These are phyloP conservation scores for Aplidium turbinatum DNA, from an alignment of 23 tunicate genomes.

Conservation along the genomic window DNA sequence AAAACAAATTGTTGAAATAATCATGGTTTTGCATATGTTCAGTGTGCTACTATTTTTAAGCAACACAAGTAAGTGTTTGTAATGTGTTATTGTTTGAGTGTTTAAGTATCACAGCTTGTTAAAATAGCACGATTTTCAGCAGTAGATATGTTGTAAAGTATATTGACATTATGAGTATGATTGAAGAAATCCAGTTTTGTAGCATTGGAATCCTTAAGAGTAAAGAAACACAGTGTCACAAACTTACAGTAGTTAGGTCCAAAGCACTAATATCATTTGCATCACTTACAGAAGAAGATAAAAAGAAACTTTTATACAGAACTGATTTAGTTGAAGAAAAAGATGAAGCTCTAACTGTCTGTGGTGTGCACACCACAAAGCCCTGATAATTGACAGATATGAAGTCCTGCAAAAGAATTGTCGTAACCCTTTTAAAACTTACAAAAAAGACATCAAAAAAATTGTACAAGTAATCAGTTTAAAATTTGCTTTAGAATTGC, in stretches of 20 bases:
- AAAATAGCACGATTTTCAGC: no score
- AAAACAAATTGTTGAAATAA: no score
- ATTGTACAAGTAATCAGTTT: conserved; percentile 11
- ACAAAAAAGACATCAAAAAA: not conserved
- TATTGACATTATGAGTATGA: not conserved
- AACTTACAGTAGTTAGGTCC: not conserved
- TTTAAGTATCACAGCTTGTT: no score
- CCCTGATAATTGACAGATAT: conserved; percentile 4
- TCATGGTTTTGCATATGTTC: no score
- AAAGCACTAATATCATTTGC: not conserved
- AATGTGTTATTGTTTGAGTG: no score
- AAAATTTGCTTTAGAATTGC: conserved; percentile 1
- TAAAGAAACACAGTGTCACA: conserved; percentile 3
- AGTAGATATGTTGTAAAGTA: no score
- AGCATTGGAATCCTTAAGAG: conserved; percentile 5
- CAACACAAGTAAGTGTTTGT: no score
- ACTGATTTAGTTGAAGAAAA: not conserved
- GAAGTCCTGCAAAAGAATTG: conserved; percentile 4
- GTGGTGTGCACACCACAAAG: conserved; percentile 12
- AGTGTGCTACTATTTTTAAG: no score
- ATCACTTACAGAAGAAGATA: not conserved
- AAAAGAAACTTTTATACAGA: not conserved
- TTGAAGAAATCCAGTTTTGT: conserved; percentile 3
- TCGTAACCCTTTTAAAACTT: conserved; percentile 3
- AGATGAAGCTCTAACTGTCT: conserved; percentile 7